Evolutionary conservation across 2,888 invertebrate species (phyloP), one percentile per base, ranked within the genome.

Genomic region (Didymodactylos carnosus): DNA sequence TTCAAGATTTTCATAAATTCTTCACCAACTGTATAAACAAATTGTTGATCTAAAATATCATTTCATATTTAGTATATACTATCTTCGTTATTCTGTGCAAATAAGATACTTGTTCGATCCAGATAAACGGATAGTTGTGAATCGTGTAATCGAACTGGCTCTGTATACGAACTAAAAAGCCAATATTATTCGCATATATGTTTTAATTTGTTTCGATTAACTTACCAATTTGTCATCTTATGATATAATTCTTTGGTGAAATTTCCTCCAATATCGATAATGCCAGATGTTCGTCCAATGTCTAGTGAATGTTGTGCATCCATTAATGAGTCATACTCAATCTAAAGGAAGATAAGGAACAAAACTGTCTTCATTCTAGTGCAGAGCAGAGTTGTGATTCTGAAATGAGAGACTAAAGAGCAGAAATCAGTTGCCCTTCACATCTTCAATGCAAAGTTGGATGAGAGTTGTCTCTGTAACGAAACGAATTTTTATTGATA

Each of bases 1-100:
- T 92, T 87, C 83, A 92, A 94, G 0, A 91, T 88, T 80, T 90
- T 87, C 82, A 92, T 89, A 76, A 94, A 87, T 81, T 91, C 90
- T 76, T 91, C 84, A 83, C 91, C 90, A 71, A 94, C 86, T 86
- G 92, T 90, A 79, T 92, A 87, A 0, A 91, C 91, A 79, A 94
- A 92, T 86, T 94, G 93, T 82, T 94, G 92, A 87, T 93, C 92
- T 92, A 84, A 75, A 83, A 82, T 53, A 35, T 72, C 8, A 62
- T 72, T 23, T 2, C n/a, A 35, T 29, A 25, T 25, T 29, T 27
- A n/a, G n/a, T n/a, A n/a, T n/a, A n/a, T n/a, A n/a, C n/a, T n/a
- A n/a, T n/a, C n/a, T n/a, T n/a, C n/a, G n/a, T n/a, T n/a, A n/a
- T n/a, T n/a, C n/a, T n/a, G 25, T 25, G 40, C 3, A 2, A 77